A percentile compares a stretch with the other conserved stretches of the same genome.
These are phyloP conservation scores for Nilaparvata lugens DNA, from an alignment of 1,140 invertebrate genomes.

Conservation along the genomic window DNA sequence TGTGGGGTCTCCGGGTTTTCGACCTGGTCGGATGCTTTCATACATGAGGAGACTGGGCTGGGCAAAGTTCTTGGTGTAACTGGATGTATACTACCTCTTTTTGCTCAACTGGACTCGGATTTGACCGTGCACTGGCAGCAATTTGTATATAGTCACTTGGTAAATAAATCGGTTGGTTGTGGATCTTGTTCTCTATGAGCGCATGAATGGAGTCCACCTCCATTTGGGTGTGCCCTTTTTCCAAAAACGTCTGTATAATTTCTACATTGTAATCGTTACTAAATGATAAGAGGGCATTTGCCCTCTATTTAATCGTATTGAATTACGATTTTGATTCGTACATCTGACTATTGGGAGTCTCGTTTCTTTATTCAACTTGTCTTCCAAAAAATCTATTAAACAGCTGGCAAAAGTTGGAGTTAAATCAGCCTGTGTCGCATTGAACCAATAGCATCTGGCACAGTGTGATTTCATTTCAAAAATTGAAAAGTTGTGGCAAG, in stretches of 20 bases:
- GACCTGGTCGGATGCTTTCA: not conserved
- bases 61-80: not conserved
- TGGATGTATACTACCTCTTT: not conserved
- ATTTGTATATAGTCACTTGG: constrained; percentile 8
- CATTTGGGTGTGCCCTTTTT: constrained; percentile 37
- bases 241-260: constrained; percentile 36
- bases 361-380: not conserved
- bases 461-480: constrained; percentile 33
- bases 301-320: constrained; percentile 21
- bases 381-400: constrained; percentile 29
- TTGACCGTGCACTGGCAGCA: not conserved
- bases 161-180: constrained; percentile 3
- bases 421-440: constrained; percentile 35
- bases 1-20: not conserved
- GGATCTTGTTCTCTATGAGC: not conserved
- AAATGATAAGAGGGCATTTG: constrained; percentile 31
- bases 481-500: constrained; percentile 37
- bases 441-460: constrained; percentile 35
- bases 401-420: constrained; percentile 34
- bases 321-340: constrained; percentile 33
- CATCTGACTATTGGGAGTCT: constrained; percentile 19
- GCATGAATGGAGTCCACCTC: constrained; percentile 31
- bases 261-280: constrained; percentile 25
- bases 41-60: not conserved
- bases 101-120: not conserved